Percentiles rank a stretch among this genome's conserved stretches.
Evolutionary conservation across 2,888 invertebrate genomes (phyloP).

Genomic region (Blastobasis lacticolella): DNA sequence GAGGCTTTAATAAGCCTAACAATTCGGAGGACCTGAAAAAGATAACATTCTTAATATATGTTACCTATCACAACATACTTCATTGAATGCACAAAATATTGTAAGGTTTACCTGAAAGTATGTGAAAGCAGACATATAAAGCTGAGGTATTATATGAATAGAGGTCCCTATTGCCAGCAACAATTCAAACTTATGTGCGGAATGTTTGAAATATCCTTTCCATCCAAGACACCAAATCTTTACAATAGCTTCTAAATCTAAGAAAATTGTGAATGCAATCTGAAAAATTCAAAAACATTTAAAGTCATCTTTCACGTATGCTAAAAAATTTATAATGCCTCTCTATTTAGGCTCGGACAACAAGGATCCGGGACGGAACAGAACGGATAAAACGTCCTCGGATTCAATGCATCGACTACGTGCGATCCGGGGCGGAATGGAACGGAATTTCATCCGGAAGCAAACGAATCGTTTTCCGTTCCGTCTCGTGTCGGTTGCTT

Average conservation of each 20-base stretch:
- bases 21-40: slow-evolving; percentile 88
- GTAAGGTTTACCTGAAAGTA: slow-evolving; percentile 87
- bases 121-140: slow-evolving; percentile 94
- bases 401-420: too few species aligned
- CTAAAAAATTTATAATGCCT: too few species aligned
- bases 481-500: too few species aligned
- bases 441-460: too few species aligned
- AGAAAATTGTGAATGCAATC: slow-evolving; percentile 94
- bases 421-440: too few species aligned
- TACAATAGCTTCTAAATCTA: slow-evolving; percentile 95
- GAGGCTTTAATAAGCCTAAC: slow-evolving; percentile 98
- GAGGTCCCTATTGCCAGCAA: slow-evolving; percentile 94
- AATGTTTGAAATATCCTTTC: slow-evolving; percentile 95
- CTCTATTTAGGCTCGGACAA: too few species aligned
- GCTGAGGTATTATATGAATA: slow-evolving; percentile 92
- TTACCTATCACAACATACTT: too few species aligned
- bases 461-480: too few species aligned
- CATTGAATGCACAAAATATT: not conserved
- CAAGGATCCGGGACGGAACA: too few species aligned
- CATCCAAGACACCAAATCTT: slow-evolving; percentile 99
- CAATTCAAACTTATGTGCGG: slow-evolving; percentile 98
- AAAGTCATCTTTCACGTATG: too few species aligned
- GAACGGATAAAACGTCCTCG: too few species aligned
- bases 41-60: not conserved
- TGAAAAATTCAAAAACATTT: slow-evolving; percentile 37